A percentile compares a stretch with the other conserved stretches of the same genome.
These are phyloP conservation scores for Drosophila mercatorum DNA, from an alignment of 2,888 invertebrate genomes.

Conservation along the genomic window DNA sequence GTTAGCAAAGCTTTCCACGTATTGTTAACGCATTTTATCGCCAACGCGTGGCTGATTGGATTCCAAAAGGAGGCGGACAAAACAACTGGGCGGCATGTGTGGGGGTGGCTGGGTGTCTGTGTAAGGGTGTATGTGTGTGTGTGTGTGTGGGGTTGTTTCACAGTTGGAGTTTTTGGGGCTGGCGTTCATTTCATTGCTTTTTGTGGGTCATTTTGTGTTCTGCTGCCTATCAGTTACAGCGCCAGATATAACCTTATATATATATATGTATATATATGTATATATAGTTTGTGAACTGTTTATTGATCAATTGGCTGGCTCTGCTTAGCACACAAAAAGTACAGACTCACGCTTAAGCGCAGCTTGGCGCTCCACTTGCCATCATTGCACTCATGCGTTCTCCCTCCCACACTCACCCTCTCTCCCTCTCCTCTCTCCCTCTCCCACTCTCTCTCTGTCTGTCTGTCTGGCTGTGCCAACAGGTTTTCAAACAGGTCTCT, in stretches of 20 bases:
- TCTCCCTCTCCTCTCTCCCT: too few relatives aligned
- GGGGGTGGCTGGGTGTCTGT: slow-evolving; percentile 9
- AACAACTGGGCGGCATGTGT: slow-evolving; percentile 12
- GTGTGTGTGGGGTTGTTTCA: slow-evolving; percentile 9
- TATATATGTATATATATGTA: background rate
- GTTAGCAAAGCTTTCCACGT: slow-evolving; percentile 79
- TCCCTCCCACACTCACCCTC: background rate
- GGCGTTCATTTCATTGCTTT: slow-evolving; percentile 58
- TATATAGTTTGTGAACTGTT: slow-evolving; percentile 34
- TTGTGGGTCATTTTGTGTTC: slow-evolving; percentile 74
- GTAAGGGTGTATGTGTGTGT: background rate
- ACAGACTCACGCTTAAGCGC: slow-evolving; percentile 71
- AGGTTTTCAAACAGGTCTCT: slow-evolving; percentile 78
- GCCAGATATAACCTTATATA: slow-evolving; percentile 15
- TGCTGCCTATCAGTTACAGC: slow-evolving; percentile 59
- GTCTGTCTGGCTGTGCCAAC: slow-evolving; percentile 47
- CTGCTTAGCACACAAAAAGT: slow-evolving; percentile 25
- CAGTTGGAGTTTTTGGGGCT: slow-evolving; percentile 18
- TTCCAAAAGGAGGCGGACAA: slow-evolving; percentile 56
- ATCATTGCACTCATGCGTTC: slow-evolving; percentile 36
- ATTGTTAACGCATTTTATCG: slow-evolving; percentile 82
- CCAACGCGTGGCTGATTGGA: slow-evolving; percentile 82
- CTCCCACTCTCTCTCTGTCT: background rate
- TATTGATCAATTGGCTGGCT: slow-evolving; percentile 56
- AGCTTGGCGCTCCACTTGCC: slow-evolving; percentile 66